phyloP scores from a whole-genome alignment of 2,888 invertebrate genomes.

The Epinotia brunnichana region DNA sequence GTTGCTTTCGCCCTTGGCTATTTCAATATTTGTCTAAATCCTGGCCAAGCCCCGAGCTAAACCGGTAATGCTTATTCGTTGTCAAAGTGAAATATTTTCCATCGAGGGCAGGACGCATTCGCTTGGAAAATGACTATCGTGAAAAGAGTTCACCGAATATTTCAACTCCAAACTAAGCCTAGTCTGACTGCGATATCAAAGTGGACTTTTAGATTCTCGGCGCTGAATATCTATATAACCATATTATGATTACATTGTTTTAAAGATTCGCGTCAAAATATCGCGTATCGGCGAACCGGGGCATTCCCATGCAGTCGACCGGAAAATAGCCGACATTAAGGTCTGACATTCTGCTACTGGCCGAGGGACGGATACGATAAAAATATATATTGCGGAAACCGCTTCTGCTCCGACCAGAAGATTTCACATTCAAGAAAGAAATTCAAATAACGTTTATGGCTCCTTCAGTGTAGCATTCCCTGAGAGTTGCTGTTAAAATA shows the following conservation, averaged over 20 bases:
- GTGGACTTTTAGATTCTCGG: background rate
- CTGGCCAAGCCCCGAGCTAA: slow-evolving; percentile 28
- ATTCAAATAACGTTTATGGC: slow-evolving; percentile 29
- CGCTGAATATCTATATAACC: slow-evolving; percentile 11
- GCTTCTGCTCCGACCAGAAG: slow-evolving; percentile 48
- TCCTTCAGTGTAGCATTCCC: background rate
- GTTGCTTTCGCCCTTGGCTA: slow-evolving; percentile 24
- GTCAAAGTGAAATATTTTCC: slow-evolving; percentile 50
- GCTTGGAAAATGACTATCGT: slow-evolving; percentile 53
- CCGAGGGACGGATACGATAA: slow-evolving; percentile 70
- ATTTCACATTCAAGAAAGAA: slow-evolving; percentile 33
- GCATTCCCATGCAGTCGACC: slow-evolving; percentile 75
- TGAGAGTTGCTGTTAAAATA: background rate
- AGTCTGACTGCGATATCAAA: slow-evolving; percentile 12
- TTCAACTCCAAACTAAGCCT: slow-evolving; percentile 25
- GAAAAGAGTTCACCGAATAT: slow-evolving; percentile 41
- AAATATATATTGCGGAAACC: slow-evolving; percentile 63
- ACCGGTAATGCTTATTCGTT: slow-evolving; percentile 46
- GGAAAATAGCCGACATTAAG: slow-evolving; percentile 82
- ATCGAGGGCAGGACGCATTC: slow-evolving; percentile 51
- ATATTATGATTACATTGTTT: slow-evolving; percentile 51
- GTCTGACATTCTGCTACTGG: slow-evolving; percentile 72
- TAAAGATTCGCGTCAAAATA: slow-evolving; percentile 72
- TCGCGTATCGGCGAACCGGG: slow-evolving; percentile 69
- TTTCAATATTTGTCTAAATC: slow-evolving; percentile 43